Evolutionary conservation across 2,113 vertebrate genomes (phyloP).

Genomic region (Sapayoa aenigma): DNA sequence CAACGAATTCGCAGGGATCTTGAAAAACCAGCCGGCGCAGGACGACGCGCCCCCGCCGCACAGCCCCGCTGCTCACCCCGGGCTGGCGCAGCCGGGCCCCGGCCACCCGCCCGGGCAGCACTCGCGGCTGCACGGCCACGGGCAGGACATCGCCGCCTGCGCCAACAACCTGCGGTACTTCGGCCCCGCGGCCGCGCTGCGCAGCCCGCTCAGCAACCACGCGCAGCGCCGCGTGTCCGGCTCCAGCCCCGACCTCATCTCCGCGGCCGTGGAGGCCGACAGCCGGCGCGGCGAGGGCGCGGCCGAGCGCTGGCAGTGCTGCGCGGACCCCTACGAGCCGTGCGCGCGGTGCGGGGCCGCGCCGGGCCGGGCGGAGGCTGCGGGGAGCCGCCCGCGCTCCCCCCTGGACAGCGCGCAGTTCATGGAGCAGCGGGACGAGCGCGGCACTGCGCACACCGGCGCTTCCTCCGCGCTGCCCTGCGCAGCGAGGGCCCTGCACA

Average conservation of each 20-base stretch:
- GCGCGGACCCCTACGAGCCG: slow-evolving; percentile 81
- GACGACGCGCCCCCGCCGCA: slow-evolving; percentile 68
- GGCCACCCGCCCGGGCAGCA: slow-evolving; percentile 54
- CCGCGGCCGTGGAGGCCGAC: slow-evolving; percentile 83
- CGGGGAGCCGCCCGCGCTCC: slow-evolving; percentile 59
- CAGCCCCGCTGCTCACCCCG: neutral
- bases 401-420: slow-evolving; percentile 60
- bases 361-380: neutral
- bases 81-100: slow-evolving; percentile 60
- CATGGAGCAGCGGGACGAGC: slow-evolving; percentile 56
- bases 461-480: slow-evolving; percentile 80
- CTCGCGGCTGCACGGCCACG: slow-evolving; percentile 76
- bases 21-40: slow-evolving; percentile 76
- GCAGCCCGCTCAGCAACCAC: slow-evolving; percentile 93
- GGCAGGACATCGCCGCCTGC: slow-evolving; percentile 88
- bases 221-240: slow-evolving; percentile 85
- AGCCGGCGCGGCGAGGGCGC: slow-evolving; percentile 66
- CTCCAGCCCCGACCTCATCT: slow-evolving; percentile 92
- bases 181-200: slow-evolving; percentile 91
- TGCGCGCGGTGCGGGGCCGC: slow-evolving; percentile 79
- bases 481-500: slow-evolving; percentile 83
- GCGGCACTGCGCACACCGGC: slow-evolving; percentile 36
- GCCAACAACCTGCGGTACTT: slow-evolving; percentile 94
- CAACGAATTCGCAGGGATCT: slow-evolving; percentile 83
- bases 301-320: slow-evolving; percentile 79